Evolutionary conservation across 2,113 vertebrate genomes (phyloP).

Genomic region (Plecturocebus donacophilus): DNA sequence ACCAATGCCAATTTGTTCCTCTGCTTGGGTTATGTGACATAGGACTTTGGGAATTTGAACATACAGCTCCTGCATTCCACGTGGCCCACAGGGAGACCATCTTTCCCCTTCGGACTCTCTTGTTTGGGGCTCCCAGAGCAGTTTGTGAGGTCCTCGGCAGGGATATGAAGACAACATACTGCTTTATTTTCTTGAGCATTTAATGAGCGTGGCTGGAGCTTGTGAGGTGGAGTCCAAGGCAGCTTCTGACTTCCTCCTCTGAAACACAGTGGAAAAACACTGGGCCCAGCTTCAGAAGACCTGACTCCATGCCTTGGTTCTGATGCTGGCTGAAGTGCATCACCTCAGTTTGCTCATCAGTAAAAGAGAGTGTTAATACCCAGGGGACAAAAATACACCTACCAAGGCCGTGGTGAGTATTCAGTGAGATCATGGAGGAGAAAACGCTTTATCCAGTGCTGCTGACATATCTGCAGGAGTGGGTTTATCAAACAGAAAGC

Average conservation of each 20-base stretch:
- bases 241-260: background rate
- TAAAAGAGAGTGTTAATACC: background rate
- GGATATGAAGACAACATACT: background rate
- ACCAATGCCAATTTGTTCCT: background rate
- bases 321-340: background rate
- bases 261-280: slow-evolving; percentile 59
- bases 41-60: background rate
- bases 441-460: rapidly evolving
- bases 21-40: background rate
- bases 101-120: background rate
- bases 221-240: slow-evolving; percentile 2
- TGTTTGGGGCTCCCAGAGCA: background rate
- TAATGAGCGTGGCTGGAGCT: background rate
- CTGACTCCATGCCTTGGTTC: background rate
- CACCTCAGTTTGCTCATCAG: background rate
- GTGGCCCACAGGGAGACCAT: rapidly evolving
- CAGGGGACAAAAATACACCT: background rate
- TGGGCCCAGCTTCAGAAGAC: background rate
- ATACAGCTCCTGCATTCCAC: rapidly evolving
- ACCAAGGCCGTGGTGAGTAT: background rate
- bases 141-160: background rate
- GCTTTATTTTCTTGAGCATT: background rate
- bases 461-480: background rate
- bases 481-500: background rate
- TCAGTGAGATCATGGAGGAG: background rate